phyloP scores from a whole-genome alignment of 2,888 invertebrate genomes.

The Idaea straminata region DNA sequence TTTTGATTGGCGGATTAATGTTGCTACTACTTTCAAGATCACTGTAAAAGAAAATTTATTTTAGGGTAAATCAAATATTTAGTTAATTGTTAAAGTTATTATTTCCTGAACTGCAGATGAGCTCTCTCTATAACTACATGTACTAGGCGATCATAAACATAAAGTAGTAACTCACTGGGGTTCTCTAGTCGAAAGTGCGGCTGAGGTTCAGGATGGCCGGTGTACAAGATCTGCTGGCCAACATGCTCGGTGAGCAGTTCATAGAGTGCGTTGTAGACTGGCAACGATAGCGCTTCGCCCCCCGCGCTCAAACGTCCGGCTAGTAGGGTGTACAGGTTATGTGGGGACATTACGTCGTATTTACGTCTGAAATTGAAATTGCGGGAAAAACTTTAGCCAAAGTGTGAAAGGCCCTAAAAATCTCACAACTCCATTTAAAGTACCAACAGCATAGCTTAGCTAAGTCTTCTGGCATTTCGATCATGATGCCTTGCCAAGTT shows the following conservation, averaged over 20 bases:
- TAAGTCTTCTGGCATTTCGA: not conserved
- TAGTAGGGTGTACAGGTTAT: constrained; percentile 98
- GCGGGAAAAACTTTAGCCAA: not conserved
- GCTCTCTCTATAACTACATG: not conserved
- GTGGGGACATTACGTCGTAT: constrained; percentile 99
- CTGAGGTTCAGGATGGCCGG: constrained; percentile 97
- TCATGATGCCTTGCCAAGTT: too few species aligned
- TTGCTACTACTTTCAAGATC: constrained; percentile 99
- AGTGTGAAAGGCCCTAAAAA: not conserved
- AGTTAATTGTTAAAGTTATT: too few species aligned
- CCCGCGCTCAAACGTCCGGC: constrained; percentile 88
- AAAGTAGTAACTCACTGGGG: constrained; percentile 86
- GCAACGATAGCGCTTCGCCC: constrained; percentile 93
- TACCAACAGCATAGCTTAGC: too few species aligned
- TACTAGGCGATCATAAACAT: not conserved
- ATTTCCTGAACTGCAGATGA: not conserved
- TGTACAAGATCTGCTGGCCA: constrained; percentile 95
- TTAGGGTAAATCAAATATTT: too few species aligned
- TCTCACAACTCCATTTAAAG: constrained; percentile 6
- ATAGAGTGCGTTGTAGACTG: constrained; percentile 98
- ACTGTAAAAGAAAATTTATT: constrained; percentile 77
- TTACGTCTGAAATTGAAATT: constrained; percentile 86
- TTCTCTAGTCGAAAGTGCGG: constrained; percentile 97
- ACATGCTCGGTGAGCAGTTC: constrained; percentile 99
- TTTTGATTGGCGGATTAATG: constrained; percentile 97